These are phyloP conservation scores for Steatornis caripensis DNA, from an alignment of 2,113 vertebrate species.

Conservation along the genomic window DNA sequence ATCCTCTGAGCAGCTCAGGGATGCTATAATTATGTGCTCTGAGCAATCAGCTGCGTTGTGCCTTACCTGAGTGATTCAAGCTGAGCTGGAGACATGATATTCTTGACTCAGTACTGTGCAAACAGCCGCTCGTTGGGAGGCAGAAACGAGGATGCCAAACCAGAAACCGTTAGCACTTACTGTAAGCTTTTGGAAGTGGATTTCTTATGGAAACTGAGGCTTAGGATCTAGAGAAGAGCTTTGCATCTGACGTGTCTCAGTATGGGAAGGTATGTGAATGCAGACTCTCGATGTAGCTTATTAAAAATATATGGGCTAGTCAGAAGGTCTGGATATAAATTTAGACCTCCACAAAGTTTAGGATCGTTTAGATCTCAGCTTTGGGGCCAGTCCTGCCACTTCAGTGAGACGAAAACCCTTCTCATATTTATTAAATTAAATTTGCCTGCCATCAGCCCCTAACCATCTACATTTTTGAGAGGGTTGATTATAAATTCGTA, in stretches of 20 bases:
- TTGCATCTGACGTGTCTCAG: background rate
- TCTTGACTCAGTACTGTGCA: background rate
- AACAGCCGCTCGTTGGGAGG: background rate
- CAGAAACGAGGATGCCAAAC: background rate
- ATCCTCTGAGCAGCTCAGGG: conserved; percentile 34
- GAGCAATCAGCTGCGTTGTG: background rate
- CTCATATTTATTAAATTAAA: background rate
- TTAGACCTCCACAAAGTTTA: background rate
- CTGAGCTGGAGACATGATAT: background rate
- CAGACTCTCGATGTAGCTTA: background rate
- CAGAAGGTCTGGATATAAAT: background rate
- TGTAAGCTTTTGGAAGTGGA: background rate
- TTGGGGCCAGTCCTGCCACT: background rate
- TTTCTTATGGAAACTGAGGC: background rate
- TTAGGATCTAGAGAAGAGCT: background rate
- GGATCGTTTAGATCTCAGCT: background rate
- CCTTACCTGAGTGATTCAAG: conserved; percentile 42
- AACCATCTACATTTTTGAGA: background rate
- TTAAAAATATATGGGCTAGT: background rate
- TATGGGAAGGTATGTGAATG: background rate
- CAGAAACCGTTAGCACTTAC: background rate
- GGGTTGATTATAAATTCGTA: background rate
- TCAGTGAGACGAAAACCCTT: background rate
- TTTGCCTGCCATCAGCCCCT: background rate
- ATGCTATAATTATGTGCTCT: conserved; percentile 29